Percentiles rank a stretch among this genome's conserved stretches.
These are phyloP conservation scores for Taxidea taxus DNA, from an alignment of 2,113 vertebrate species.

Conservation along the genomic window DNA sequence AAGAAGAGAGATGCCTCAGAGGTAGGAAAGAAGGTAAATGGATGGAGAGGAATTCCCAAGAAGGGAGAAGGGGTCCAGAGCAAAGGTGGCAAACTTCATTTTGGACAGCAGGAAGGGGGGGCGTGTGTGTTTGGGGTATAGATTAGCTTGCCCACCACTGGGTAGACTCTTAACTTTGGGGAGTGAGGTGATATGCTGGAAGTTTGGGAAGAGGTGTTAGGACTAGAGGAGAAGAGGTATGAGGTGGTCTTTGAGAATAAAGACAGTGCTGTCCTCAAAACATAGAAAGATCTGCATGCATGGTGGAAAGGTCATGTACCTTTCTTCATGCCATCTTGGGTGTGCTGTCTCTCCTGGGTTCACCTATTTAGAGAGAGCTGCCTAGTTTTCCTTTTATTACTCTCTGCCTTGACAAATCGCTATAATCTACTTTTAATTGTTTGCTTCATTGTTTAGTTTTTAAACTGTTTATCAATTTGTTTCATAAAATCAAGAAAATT, in stretches of 20 bases:
- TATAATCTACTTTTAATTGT: background rate
- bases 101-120: background rate
- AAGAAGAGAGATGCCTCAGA: background rate
- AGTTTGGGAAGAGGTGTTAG: background rate
- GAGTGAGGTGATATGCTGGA: background rate
- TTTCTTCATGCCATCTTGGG: background rate
- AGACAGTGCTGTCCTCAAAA: background rate
- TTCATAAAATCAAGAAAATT: background rate
- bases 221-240: background rate
- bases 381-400: background rate
- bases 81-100: background rate
- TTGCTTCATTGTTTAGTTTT: background rate
- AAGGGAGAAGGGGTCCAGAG: background rate
- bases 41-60: background rate
- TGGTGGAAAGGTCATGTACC: background rate
- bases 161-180: background rate
- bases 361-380: background rate
- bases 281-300: background rate
- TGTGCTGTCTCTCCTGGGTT: background rate
- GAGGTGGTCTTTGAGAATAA: background rate
- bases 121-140: background rate
- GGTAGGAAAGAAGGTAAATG: background rate
- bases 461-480: background rate
- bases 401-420: background rate
- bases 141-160: background rate